These are phyloP conservation scores for Apocheima hispidaria DNA, from an alignment of 2,888 invertebrate species.

Conservation along the genomic window DNA sequence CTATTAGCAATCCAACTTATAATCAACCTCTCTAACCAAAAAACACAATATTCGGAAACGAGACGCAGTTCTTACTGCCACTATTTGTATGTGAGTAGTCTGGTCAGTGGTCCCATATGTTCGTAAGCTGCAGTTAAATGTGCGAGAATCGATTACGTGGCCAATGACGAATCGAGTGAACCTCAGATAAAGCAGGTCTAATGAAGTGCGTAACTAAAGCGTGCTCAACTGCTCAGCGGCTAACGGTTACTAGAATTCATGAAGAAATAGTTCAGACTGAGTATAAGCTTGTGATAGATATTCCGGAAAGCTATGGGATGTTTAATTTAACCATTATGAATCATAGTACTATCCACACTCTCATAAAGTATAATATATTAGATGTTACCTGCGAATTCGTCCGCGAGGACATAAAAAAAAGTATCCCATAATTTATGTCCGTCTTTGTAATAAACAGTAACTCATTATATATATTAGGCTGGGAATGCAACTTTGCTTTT, in stretches of 20 bases:
- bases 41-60: not conserved
- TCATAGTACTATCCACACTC: no score
- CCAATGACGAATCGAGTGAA: slow-evolving; percentile 44
- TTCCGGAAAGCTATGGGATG: not conserved
- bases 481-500: no score
- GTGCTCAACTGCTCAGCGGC: slow-evolving; percentile 32
- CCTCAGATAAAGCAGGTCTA: slow-evolving; percentile 38
- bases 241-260: slow-evolving; percentile 21
- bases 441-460: no score
- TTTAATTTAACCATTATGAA: no score
- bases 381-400: no score
- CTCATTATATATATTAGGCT: no score
- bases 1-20: no score
- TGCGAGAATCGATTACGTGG: slow-evolving; percentile 62
- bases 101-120: slow-evolving; percentile 59
- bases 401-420: no score
- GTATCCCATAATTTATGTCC: no score
- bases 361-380: no score
- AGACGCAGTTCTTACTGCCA: slow-evolving; percentile 6
- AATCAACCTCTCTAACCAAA: not conserved
- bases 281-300: not conserved
- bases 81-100: slow-evolving; percentile 21
- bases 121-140: slow-evolving; percentile 58
- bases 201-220: slow-evolving; percentile 41
- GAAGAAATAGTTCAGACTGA: not conserved